Conservation (phyloP, 1,140 invertebrate species). For the Coptotermes formosanus region DNA sequence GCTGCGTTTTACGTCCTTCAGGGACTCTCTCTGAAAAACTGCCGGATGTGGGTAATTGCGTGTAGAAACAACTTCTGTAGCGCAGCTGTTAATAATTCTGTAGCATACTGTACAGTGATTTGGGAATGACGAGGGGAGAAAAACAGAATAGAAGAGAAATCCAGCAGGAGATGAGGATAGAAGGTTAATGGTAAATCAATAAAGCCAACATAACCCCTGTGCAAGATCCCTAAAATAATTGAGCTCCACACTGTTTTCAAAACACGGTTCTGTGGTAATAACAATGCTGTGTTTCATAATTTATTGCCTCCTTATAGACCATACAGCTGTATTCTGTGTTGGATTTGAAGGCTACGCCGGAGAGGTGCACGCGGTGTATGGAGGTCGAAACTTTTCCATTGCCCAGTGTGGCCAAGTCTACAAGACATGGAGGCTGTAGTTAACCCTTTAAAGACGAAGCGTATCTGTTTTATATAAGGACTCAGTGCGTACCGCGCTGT, state of each 20-base stretch:
- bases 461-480: no score
- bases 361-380: not conserved
- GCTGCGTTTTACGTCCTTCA: no score
- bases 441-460: no score
- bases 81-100: no score
- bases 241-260: not conserved
- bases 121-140: not conserved
- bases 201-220: not conserved
- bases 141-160: not conserved
- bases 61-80: no score
- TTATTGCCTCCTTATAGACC: not conserved
- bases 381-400: no score
- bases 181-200: slow-evolving; percentile 4
- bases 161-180: not conserved
- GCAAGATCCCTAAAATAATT: not conserved
- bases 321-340: not conserved
- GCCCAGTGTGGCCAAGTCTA: no score
- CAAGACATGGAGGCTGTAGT: no score
- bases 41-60: no score
- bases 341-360: not conserved
- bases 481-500: no score
- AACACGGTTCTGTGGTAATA: not conserved
- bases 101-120: no score
- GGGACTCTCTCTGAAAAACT: no score
- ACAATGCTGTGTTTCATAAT: not conserved